phyloP scores from a whole-genome alignment of 2,113 vertebrate species.

The Brienomyrus brachyistius region DNA sequence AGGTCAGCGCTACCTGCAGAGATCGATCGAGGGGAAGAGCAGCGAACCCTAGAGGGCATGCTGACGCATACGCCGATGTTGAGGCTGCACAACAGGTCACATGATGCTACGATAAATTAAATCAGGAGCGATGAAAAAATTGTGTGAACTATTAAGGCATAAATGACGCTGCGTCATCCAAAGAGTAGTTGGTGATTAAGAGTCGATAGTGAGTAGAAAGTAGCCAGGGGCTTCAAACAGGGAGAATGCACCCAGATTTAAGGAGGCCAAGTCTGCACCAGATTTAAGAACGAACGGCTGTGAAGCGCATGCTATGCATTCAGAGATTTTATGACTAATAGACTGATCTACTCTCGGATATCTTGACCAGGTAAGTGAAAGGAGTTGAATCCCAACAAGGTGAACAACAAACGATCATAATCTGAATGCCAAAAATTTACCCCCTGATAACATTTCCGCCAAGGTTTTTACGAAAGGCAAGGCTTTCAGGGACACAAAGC shows the following conservation, averaged over 20 bases:
- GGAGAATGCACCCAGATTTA: background rate
- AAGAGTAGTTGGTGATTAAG: background rate
- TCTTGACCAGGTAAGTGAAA: background rate
- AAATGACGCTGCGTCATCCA: background rate
- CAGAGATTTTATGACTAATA: background rate
- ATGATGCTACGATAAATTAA: background rate
- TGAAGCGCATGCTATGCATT: background rate
- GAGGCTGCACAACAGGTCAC: background rate
- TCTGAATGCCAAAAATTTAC: constrained; percentile 61
- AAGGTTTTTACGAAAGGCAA: constrained; percentile 32
- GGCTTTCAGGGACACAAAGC: background rate
- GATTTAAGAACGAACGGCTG: background rate
- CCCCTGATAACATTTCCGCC: constrained; percentile 47
- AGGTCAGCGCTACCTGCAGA: background rate
- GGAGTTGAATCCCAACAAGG: background rate
- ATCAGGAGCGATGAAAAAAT: background rate
- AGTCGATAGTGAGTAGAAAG: background rate
- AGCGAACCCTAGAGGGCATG: background rate
- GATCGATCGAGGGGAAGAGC: background rate
- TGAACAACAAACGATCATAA: background rate
- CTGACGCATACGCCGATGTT: background rate
- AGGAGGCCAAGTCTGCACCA: background rate
- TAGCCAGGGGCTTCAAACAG: background rate
- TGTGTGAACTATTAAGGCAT: background rate
- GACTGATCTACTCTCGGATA: background rate